Evolutionary conservation across 1,140 invertebrate species (phyloP), one percentile per base, ranked within the genome.

Genomic region (Orius laevigatus): DNA sequence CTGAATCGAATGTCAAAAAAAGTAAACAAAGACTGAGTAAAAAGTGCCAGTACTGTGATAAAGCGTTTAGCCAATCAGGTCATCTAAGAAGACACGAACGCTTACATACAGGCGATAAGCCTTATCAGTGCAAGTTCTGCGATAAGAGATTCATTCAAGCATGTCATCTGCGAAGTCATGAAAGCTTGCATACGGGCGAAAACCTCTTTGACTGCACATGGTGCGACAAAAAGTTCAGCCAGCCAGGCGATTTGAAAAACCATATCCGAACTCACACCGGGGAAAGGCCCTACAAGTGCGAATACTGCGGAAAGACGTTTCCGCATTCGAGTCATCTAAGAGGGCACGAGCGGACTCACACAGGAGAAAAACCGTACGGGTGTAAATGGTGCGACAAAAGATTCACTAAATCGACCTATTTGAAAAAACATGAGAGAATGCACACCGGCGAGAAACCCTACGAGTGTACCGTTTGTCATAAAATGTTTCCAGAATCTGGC

Each of bases 101-200:
- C 15, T 63, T 65, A 10, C 73, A 76, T 55, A 75, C 72, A 1
- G 73, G 78, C 2, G 71, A 70, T 57, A 68, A 67, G 50, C 70
- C 70, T 12, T 76, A 72, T 55, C 65, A 69, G 16, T 80, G 77
- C 59, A 72, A 76, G 52, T 70, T 72, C 48, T 79, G 77, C 59
- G 65, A 68, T 48, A 74, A 75, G 58, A 60, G 61, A 10, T 75
- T 75, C 53, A 56, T 63, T 59, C 61, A 59, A 44, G 53, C 55
- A 45, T 56, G 55, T 18, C 51, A 57, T 49, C 32, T 63, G 32
- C 52, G 53, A 12, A 58, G 54, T 11, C 61, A 63, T 52, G 40
- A 48, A 34, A 35, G 57, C 10, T 72, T 70, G 15, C 74, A 76
- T 57, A 75, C 76, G 0, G 78, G 78, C 3, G 73, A 75, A 54